Conservation (phyloP, 2,888 invertebrate species). For the Cataglyphis rosenhaueri region DNA sequence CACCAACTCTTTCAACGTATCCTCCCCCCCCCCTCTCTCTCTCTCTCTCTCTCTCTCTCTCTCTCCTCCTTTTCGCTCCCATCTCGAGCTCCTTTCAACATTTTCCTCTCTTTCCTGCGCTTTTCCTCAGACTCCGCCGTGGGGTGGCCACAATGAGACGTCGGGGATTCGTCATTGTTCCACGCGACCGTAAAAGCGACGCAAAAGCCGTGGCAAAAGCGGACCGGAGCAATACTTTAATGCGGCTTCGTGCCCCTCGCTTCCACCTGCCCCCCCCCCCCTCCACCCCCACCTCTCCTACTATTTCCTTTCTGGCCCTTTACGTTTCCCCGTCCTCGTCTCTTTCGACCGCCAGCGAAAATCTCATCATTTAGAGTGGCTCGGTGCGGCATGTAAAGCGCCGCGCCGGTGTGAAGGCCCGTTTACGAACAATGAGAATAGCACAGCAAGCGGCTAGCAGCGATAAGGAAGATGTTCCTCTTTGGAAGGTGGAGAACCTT, state of each 20-base stretch:
- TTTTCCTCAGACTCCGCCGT: slow-evolving; percentile 64
- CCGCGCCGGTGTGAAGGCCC: slow-evolving; percentile 54
- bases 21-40: slow-evolving; percentile 20
- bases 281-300: neutral
- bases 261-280: neutral
- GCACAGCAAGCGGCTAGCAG: neutral
- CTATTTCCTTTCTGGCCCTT: slow-evolving; percentile 33
- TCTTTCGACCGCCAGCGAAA: slow-evolving; percentile 68
- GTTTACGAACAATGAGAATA: slow-evolving; percentile 44
- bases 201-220: slow-evolving; percentile 66
- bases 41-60: slow-evolving; percentile 19
- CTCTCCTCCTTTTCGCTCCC: neutral
- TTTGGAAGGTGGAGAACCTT: slow-evolving; percentile 34
- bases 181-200: slow-evolving; percentile 76
- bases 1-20: slow-evolving; percentile 54
- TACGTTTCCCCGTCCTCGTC: slow-evolving; percentile 32
- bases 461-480: slow-evolving; percentile 15
- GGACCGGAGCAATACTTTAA: slow-evolving; percentile 80
- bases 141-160: slow-evolving; percentile 77
- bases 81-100: slow-evolving; percentile 40
- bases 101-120: slow-evolving; percentile 64
- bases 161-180: slow-evolving; percentile 81
- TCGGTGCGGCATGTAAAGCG: slow-evolving; percentile 58
- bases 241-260: slow-evolving; percentile 71
- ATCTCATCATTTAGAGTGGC: slow-evolving; percentile 84